Percentiles rank a stretch among this genome's conserved stretches.
Evolutionary conservation across 2,113 vertebrate genomes (phyloP).

Genomic region (Romanogobio albipinnatus): DNA sequence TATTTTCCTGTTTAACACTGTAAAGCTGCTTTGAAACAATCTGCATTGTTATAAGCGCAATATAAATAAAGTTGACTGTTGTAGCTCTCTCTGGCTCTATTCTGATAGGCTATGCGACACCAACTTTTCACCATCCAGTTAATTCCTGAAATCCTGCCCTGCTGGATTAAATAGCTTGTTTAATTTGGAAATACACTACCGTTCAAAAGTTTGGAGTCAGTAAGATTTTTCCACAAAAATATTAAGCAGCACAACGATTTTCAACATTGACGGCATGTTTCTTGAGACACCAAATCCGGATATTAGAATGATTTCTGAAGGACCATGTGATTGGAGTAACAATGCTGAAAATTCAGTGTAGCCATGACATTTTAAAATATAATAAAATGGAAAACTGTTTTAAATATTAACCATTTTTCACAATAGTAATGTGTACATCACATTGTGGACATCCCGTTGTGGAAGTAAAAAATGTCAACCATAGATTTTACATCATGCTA

Average conservation of each 20-base stretch:
- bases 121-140: neutral
- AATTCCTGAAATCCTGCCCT: neutral
- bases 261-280: neutral
- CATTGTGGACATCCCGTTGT: neutral
- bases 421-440: neutral
- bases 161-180: neutral
- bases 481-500: neutral
- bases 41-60: too few relatives aligned
- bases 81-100: neutral
- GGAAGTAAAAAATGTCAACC: neutral
- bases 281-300: neutral
- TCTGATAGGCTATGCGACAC: neutral
- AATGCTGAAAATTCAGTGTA: neutral
- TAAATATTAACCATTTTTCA: neutral
- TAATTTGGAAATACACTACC: neutral
- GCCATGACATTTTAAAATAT: neutral
- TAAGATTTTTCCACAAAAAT: neutral
- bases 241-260: neutral
- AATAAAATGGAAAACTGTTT: too few relatives aligned
- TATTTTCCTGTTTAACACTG: too few relatives aligned
- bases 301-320: neutral
- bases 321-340: neutral
- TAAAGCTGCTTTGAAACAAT: too few relatives aligned
- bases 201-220: neutral
- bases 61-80: too few relatives aligned